Evolutionary conservation across 2,113 vertebrate species (phyloP).

Genomic region (Prunella himalayana): DNA sequence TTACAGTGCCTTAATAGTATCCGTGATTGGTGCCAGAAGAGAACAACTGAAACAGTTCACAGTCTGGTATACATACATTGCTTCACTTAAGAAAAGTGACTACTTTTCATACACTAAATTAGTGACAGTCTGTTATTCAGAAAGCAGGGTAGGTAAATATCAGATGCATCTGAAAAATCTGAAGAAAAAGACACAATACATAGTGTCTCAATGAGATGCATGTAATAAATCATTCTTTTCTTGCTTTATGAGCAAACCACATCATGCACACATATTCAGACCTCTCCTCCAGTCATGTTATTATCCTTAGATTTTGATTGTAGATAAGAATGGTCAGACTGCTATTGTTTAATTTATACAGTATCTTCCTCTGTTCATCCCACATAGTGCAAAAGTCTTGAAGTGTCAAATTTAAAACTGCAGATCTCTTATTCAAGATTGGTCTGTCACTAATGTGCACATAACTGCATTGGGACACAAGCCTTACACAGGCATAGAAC

Average conservation of each 20-base stretch:
- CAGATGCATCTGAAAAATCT: not conserved
- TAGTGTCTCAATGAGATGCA: not conserved
- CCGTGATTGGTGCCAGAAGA: not conserved
- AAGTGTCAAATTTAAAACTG: not conserved
- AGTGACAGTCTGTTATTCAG: not conserved
- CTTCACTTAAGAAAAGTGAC: not conserved
- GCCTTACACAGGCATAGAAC: not conserved
- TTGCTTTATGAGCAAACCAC: not conserved
- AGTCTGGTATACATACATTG: not conserved
- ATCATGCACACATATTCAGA: not conserved
- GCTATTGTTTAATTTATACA: not conserved
- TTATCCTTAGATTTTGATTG: not conserved
- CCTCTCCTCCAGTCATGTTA: not conserved
- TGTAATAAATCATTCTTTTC: not conserved
- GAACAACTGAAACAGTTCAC: not conserved
- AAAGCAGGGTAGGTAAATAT: not conserved
- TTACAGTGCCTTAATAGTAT: not conserved
- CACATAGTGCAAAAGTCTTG: not conserved
- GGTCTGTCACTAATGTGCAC: not conserved
- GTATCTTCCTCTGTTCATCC: not conserved
- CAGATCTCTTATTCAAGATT: not conserved
- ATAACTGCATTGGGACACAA: not conserved
- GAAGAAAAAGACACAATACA: rapidly evolving
- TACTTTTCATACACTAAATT: not conserved
- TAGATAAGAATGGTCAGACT: not conserved